Conservation (phyloP, 2,797 vertebrate species). For the Cynopterus sphinx region DNA sequence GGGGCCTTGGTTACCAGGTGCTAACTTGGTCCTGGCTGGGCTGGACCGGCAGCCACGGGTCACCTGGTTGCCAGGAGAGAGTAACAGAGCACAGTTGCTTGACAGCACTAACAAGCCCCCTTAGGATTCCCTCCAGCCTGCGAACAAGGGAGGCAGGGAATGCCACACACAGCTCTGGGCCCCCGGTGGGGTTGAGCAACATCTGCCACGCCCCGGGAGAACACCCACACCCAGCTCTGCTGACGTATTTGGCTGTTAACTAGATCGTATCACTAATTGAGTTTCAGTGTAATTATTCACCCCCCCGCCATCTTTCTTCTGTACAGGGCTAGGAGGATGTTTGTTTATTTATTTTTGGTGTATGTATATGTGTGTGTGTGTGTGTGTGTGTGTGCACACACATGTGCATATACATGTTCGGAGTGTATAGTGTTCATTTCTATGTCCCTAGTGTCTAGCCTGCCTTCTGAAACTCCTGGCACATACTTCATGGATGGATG, state of each 20-base stretch:
- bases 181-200: background rate
- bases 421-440: background rate
- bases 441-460: background rate
- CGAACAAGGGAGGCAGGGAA: background rate
- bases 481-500: background rate
- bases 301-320: background rate
- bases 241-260: background rate
- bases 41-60: background rate
- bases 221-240: background rate
- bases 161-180: background rate
- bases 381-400: too few species aligned
- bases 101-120: background rate
- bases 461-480: background rate
- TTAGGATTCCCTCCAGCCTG: background rate
- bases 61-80: background rate
- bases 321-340: background rate
- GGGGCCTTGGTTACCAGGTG: background rate
- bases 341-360: background rate
- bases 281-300: conserved; percentile 36
- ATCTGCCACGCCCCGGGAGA: background rate
- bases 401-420: too few species aligned
- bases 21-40: background rate
- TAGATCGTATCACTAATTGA: conserved; percentile 29
- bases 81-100: background rate
- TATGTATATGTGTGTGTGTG: background rate